Base-by-base conservation (phyloP, 2,113 vertebrate genomes). In the Sander lucioperca region DNA sequence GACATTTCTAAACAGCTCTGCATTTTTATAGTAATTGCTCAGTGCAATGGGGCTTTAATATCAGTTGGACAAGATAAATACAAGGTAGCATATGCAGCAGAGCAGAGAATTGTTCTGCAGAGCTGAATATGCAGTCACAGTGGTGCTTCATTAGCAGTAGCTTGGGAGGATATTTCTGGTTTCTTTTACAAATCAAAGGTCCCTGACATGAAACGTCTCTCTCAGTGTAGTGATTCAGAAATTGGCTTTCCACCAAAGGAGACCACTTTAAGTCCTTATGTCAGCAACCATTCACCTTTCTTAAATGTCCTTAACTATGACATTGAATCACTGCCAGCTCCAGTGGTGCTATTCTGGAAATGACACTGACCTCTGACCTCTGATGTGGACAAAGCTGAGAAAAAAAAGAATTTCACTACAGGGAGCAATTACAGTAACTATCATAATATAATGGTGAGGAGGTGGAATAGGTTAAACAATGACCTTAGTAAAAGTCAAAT, bases 1-100 rank as follows among this genome's bases (percentile, higher is more conserved):
- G 79, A 79, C 83, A 83, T 62, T 82, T 54, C 79, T 83, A 88
- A 89, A 85, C 82, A 74, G 82, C 45, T 85, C 27, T 79, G 74
- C 77, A 76, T 90, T 92, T 82, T 71, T 76, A 36, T 15, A 79
- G 72, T 80, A 88, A 79, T 85, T 78, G 79, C 62, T 87, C 50
- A 65, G 85, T 74, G 83, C 76, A 45, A 62, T 70, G 65, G 68
- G 73, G 65, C 76, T 83, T 89, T 88, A 79, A 66, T 59, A 75
- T 69, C 58, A 79, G 70, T 48, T 36, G 69, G 66, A 84, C 73
- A 87, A 77, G 67, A 87, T 84, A 83, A 89, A 82, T 80, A 78
- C n/a, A 86, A 45, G 10, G 73, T 66, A 74, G 80, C 73, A 69
- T 80, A 83, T 77, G 83, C 80, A 61, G 63, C 39, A 59, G 61